phyloP scores from a whole-genome alignment of 2,888 invertebrate species.

The Latheticus oryzae region DNA sequence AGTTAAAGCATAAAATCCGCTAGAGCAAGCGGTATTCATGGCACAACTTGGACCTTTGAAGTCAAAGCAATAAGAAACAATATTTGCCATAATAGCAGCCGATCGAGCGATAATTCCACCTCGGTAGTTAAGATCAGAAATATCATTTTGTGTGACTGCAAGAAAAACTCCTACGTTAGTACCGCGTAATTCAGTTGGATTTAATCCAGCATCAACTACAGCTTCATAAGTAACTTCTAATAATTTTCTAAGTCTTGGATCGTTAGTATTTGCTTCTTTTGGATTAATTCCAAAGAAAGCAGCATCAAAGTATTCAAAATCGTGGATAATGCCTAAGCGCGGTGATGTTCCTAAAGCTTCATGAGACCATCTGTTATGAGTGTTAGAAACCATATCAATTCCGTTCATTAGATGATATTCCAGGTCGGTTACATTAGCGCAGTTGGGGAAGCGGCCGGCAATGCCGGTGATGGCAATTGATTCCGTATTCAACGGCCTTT shows the following conservation, averaged over 20 bases:
- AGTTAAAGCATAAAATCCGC: slow-evolving; percentile 47
- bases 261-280: slow-evolving; percentile 50
- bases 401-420: slow-evolving; percentile 68
- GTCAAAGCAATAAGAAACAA: slow-evolving; percentile 51
- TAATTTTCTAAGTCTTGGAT: slow-evolving; percentile 51
- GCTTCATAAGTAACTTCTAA: slow-evolving; percentile 51
- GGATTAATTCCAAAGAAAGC: slow-evolving; percentile 51
- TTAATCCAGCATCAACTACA: slow-evolving; percentile 53
- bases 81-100: slow-evolving; percentile 46
- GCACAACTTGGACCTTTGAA: slow-evolving; percentile 53
- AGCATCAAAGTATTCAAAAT: slow-evolving; percentile 52
- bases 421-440: slow-evolving; percentile 71
- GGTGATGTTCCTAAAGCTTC: slow-evolving; percentile 55
- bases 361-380: slow-evolving; percentile 79
- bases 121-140: slow-evolving; percentile 25
- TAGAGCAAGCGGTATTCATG: slow-evolving; percentile 53
- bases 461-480: slow-evolving; percentile 68
- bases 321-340: slow-evolving; percentile 47
- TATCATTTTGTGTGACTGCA: slow-evolving; percentile 37
- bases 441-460: slow-evolving; percentile 73
- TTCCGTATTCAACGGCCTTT: slow-evolving; percentile 5
- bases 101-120: slow-evolving; percentile 40
- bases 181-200: slow-evolving; percentile 51
- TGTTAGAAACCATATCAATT: slow-evolving; percentile 78
- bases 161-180: slow-evolving; percentile 49